Conservation (phyloP, 2,888 invertebrate species). For the Drosophila leonis region DNA sequence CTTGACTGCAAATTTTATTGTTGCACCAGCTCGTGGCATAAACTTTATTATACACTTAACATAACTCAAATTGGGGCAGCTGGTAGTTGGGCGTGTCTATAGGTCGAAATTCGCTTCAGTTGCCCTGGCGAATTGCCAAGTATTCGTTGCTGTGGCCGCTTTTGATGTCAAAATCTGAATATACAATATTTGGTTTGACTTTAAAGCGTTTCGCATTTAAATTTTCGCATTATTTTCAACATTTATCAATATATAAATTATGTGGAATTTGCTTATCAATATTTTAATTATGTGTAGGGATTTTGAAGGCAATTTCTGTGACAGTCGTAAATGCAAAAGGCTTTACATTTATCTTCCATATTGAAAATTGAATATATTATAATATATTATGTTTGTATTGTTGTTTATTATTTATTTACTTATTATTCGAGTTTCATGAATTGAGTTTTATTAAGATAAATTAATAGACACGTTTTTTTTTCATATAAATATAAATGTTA, state of each 20-base stretch:
- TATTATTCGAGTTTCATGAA: not conserved
- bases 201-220: not conserved
- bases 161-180: slow-evolving; percentile 8
- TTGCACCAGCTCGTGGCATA: slow-evolving; percentile 56
- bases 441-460: slow-evolving; percentile 2
- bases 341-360: slow-evolving; percentile 17
- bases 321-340: slow-evolving; percentile 37
- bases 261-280: slow-evolving; percentile 53
- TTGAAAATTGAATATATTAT: slow-evolving; percentile 12
- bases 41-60: slow-evolving; percentile 70
- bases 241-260: slow-evolving; percentile 54
- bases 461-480: not conserved
- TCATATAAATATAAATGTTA: not conserved
- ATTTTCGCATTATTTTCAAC: not conserved
- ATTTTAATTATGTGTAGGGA: slow-evolving; percentile 50
- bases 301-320: slow-evolving; percentile 27
- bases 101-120: slow-evolving; percentile 6
- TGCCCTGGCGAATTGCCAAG: slow-evolving; percentile 8
- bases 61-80: slow-evolving; percentile 46
- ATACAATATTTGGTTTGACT: slow-evolving; percentile 1
- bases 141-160: slow-evolving; percentile 12
- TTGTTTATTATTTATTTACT: slow-evolving; percentile 13
- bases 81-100: slow-evolving; percentile 33
- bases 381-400: not conserved
- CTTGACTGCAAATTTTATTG: slow-evolving; percentile 63